Percentiles rank a stretch among this genome's conserved stretches.
Conservation (phyloP, 2,113 vertebrate genomes). For the Octodon degus region DNA sequence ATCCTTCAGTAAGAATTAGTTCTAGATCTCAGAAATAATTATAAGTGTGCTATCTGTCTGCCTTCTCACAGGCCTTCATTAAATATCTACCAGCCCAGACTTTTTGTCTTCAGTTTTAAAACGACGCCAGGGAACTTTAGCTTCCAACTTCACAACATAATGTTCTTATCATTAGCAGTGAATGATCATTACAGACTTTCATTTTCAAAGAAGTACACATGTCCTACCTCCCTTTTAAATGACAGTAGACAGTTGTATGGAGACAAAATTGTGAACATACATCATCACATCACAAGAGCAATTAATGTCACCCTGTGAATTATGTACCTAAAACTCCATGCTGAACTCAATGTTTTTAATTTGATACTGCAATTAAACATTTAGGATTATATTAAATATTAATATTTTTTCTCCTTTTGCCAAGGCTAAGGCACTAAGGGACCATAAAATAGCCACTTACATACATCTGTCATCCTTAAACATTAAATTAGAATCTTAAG, state of each 20-base stretch:
- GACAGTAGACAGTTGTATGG: neutral
- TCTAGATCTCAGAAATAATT: neutral
- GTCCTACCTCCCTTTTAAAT: constrained; percentile 23
- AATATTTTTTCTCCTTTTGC: constrained; percentile 85
- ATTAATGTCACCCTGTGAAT: constrained; percentile 4
- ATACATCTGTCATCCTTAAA: constrained; percentile 63
- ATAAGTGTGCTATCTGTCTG: neutral
- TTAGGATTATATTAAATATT: constrained; percentile 86
- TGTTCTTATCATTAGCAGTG: constrained; percentile 11
- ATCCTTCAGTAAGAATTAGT: neutral
- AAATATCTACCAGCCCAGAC: neutral
- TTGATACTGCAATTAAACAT: constrained; percentile 86
- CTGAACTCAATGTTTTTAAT: constrained; percentile 82
- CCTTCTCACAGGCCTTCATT: neutral
- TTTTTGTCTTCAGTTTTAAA: constrained; percentile 47
- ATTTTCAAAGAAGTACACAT: constrained; percentile 39
- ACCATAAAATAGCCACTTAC: constrained; percentile 61
- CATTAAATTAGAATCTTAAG: constrained; percentile 58
- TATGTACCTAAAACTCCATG: constrained; percentile 75
- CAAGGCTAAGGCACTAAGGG: constrained; percentile 50
- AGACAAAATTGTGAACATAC: neutral
- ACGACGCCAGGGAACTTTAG: neutral
- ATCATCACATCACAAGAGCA: neutral
- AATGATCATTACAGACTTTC: neutral
- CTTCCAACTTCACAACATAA: constrained; percentile 20